phyloP scores from a whole-genome alignment of 1,140 invertebrate genomes.

The Cydia amplana region DNA sequence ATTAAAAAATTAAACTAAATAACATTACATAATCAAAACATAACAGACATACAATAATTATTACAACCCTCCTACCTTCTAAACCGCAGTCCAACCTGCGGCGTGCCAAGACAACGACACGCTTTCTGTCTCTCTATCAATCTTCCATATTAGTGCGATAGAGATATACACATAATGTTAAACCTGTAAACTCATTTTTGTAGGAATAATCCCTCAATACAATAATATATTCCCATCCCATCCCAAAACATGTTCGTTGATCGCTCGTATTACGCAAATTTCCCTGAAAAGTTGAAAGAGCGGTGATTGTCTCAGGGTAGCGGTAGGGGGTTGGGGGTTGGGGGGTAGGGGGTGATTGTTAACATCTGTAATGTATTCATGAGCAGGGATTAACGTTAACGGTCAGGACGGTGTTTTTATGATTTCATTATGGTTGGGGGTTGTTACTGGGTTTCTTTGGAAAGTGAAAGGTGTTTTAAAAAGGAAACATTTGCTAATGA shows the following conservation, averaged over 20 bases:
- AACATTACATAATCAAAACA: too few species aligned
- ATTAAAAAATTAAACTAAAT: too few species aligned
- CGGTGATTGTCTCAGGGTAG: neutral
- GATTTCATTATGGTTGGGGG: conserved; percentile 21
- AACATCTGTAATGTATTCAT: conserved; percentile 30
- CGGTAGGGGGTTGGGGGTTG: neutral
- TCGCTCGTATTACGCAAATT: neutral
- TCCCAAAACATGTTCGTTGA: conserved; percentile 1
- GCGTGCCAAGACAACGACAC: too few species aligned
- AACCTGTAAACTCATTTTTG: neutral
- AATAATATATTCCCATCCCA: too few species aligned
- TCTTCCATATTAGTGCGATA: too few species aligned
- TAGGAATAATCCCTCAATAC: too few species aligned
- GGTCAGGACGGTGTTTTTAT: conserved; percentile 21
- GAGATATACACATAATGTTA: too few species aligned
- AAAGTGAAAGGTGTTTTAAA: neutral
- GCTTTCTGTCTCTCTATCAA: too few species aligned
- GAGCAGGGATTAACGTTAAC: conserved; percentile 15
- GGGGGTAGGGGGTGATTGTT: neutral
- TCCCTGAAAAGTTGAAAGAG: conserved; percentile 18
- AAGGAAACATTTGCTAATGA: neutral
- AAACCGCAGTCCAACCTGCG: too few species aligned
- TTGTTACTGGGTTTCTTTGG: neutral
- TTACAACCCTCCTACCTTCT: too few species aligned
- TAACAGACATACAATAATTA: too few species aligned